Evolutionary conservation across 2,797 vertebrate species (phyloP), one percentile per base, ranked within the genome.

Genomic region (Thalassophryne amazonica): DNA sequence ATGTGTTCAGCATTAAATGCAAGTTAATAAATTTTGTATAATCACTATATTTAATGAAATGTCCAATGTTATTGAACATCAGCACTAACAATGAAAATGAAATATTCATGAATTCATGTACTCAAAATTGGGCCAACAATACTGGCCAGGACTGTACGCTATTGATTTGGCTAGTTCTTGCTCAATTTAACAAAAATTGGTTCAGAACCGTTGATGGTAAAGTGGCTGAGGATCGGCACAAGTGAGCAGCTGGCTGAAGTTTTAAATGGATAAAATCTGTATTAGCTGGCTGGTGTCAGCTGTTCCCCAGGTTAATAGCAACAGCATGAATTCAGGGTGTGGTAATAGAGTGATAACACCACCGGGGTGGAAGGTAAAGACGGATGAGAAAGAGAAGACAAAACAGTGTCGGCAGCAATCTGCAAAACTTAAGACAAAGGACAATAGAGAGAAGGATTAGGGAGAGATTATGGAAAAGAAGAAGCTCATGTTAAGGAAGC

Each of bases 291-390:
- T 12, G 59, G 24, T 74, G 61, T 72, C 61, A 43, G 54, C 38
- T 47, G 57, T 63, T 59, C 58, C 36, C 57, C 46, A 55, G 66
- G 49, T 76, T 80, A 75, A 82, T 71, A 51, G 57, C 43, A 60
- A 8, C 31, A 68, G 48, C 74, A 76, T 69, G 60, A 76, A 73
- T 50, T 31, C 37, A 56, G 45, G 59, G 60, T 48, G 31, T 18
- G n/a, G 61, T 56, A 74, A 75, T 60, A 40, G 69, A 73, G 60
- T 49, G 61, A 76, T 82, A 80, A 72, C 53, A 52, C 29, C 16
- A 18, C 31, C 3, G 9, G 14, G 19, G 16, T 17, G 36, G 36
- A 21, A 10, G 12, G 3, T 11, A 29, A 48, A 39, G 18, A 19
- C 4, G 33, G 11, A 17, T 23, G 35, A 53, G 23, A 48, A 21